Percentiles rank a stretch among this genome's conserved stretches.
Evolutionary conservation across 1,140 invertebrate genomes (phyloP).

Genomic region (Drosophila subobscura): DNA sequence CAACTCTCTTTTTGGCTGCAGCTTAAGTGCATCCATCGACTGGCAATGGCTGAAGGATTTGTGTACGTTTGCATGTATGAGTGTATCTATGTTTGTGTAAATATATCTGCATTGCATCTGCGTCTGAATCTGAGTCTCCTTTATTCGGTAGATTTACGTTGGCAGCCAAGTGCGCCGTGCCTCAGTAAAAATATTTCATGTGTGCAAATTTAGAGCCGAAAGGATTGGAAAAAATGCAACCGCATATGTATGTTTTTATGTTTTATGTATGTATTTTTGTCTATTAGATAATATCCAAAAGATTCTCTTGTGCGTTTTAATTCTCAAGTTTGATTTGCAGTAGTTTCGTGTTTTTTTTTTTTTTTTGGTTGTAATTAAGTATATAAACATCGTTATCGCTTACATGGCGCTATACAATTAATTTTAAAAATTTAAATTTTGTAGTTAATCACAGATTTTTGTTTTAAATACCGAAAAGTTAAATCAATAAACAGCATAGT

Average conservation of each 20-base stretch:
- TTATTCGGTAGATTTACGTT: too few relatives aligned
- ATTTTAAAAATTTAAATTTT: conserved; percentile 81
- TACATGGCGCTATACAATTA: conserved; percentile 65
- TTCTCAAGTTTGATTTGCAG: conserved; percentile 18
- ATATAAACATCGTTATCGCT: conserved; percentile 55
- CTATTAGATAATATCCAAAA: conserved; percentile 41
- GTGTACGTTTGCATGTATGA: conserved; percentile 6
- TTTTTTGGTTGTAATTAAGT: conserved; percentile 36
- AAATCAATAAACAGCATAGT: conserved; percentile 78
- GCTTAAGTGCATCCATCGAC: conserved; percentile 19
- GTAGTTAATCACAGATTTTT: conserved; percentile 83
- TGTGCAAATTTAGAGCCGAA: conserved; percentile 46
- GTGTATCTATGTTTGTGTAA: conserved; percentile 15
- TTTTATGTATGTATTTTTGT: conserved; percentile 15
- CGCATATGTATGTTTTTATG: conserved; percentile 43
- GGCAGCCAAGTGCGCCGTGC: conserved; percentile 6
- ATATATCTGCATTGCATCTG: conserved; percentile 13
- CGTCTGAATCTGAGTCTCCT: background rate
- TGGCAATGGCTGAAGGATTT: conserved; percentile 23
- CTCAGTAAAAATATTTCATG: conserved; percentile 27
- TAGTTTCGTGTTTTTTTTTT: conserved; percentile 42
- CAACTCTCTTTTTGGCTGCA: conserved; percentile 28
- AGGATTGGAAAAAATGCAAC: conserved; percentile 66
- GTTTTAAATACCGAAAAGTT: conserved; percentile 80
- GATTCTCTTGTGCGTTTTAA: conserved; percentile 8